Evolutionary conservation across 2,888 invertebrate species (phyloP).

Genomic region (Drosophila hamatofila): DNA sequence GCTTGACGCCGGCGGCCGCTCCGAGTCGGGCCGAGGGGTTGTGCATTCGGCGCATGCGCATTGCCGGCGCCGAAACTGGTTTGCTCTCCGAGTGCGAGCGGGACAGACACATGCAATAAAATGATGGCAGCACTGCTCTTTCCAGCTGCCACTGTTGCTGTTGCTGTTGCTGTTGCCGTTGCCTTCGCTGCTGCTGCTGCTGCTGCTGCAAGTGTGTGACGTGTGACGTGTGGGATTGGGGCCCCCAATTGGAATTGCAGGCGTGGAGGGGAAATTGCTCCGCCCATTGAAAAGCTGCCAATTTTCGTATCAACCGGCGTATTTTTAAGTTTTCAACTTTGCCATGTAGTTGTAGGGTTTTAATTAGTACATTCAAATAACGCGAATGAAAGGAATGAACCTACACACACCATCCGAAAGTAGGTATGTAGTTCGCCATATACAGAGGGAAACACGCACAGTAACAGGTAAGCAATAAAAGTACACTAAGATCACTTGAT

Average conservation of each 20-base stretch:
- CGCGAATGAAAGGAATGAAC: slow-evolving; percentile 29
- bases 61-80: slow-evolving; percentile 59
- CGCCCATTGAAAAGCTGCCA: slow-evolving; percentile 65
- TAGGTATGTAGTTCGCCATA: neutral
- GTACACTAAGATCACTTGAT: slow-evolving; percentile 5
- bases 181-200: neutral
- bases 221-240: slow-evolving; percentile 40
- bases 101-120: slow-evolving; percentile 38
- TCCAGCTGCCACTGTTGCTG: slow-evolving; percentile 49
- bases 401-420: slow-evolving; percentile 3
- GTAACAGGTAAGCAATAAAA: slow-evolving; percentile 6
- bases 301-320: slow-evolving; percentile 46
- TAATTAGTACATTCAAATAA: slow-evolving; percentile 67
- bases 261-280: slow-evolving; percentile 64
- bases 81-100: slow-evolving; percentile 49
- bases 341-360: slow-evolving; percentile 64
- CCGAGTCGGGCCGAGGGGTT: slow-evolving; percentile 53
- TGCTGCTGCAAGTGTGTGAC: slow-evolving; percentile 41
- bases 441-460: neutral
- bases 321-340: slow-evolving; percentile 64
- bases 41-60: slow-evolving; percentile 72
- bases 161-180: slow-evolving; percentile 1
- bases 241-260: slow-evolving; percentile 55
- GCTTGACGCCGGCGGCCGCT: slow-evolving; percentile 48
- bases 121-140: slow-evolving; percentile 49